Base-by-base conservation (phyloP, 1,140 invertebrate genomes). In the Probaryconus sp. region DNA sequence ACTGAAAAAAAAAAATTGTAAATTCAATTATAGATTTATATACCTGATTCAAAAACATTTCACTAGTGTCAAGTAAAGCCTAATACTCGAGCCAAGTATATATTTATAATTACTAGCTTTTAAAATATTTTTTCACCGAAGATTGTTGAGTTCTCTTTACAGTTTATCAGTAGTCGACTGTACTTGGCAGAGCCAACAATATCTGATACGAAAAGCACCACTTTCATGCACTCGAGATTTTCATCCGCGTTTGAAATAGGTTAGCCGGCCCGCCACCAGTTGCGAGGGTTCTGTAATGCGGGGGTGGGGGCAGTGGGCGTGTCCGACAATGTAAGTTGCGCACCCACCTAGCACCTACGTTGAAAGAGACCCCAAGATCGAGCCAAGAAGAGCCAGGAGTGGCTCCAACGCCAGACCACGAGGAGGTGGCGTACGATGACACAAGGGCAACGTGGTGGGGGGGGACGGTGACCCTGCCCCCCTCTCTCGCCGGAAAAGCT, bases 221-320 rank as follows among this genome's bases (percentile, higher is more conserved):
- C n/a, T n/a, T n/a, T n/a, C n/a, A n/a, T n/a, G n/a, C n/a, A n/a
- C n/a, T n/a, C n/a, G n/a, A n/a, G n/a, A n/a, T 31, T 53, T 64
- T 43, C 26, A 26, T 33, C 24, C 20, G 37, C 38, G 17, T 16
- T 26, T 43, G 26, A 69, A 61, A 43, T 69, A 69, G 53, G 55
- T 53, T 50, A 69, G 9, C 37, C 47, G 28, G 63, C 21, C 21
- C 21, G 42, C 48, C 67, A 70, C 48, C 53, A 58, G 65, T 60
- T 60, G 53, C 65, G 28, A 45, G 6, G 43, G 47, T 65, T 55
- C 40, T 14, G 13, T 43, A 16, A 24, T 5, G 31, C n/a, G 5
- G 16, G 28, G 31, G 35, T 76, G n/a, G 77, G 79, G 80, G 79
- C 74, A 68, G 78, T 83, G 78, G 83, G 83, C 83, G 83, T 83